A percentile compares a stretch with the other conserved stretches of the same genome.
These are phyloP conservation scores for Oryzias melastigma DNA, from an alignment of 2,113 vertebrate genomes.

Conservation along the genomic window DNA sequence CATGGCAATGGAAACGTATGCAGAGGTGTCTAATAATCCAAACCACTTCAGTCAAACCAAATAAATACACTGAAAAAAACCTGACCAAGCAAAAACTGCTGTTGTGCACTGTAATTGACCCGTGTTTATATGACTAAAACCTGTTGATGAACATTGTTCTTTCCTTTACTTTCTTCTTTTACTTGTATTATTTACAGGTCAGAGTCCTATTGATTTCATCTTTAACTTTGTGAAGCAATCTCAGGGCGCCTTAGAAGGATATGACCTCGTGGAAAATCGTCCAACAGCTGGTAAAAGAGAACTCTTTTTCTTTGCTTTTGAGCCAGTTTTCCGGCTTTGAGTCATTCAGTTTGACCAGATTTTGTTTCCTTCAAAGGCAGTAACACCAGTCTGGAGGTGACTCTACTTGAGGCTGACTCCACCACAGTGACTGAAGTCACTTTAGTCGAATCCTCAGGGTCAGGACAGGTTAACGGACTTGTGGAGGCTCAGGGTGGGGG, in stretches of 20 bases:
- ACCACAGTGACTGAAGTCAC: slow-evolving; percentile 46
- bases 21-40: too few relatives aligned
- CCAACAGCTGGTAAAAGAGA: slow-evolving; percentile 46
- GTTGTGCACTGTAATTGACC: too few relatives aligned
- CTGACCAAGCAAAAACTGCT: too few relatives aligned
- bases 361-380: slow-evolving; percentile 27
- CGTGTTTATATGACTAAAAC: too few relatives aligned
- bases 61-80: too few relatives aligned
- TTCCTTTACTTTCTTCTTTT: too few relatives aligned
- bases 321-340: too few relatives aligned
- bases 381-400: slow-evolving; percentile 53
- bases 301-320: not conserved
- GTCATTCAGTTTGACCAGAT: too few relatives aligned
- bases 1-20: too few relatives aligned
- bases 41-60: too few relatives aligned
- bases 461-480: slow-evolving; percentile 25
- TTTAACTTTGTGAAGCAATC: slow-evolving; percentile 56
- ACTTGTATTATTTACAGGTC: slow-evolving; percentile 36
- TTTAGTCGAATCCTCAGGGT: slow-evolving; percentile 49
- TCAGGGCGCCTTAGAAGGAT: slow-evolving; percentile 31
- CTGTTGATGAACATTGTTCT: too few relatives aligned
- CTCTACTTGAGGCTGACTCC: slow-evolving; percentile 44
- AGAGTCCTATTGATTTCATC: slow-evolving; percentile 62
- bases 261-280: slow-evolving; percentile 40
- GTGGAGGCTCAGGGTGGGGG: slow-evolving; percentile 31